phyloP scores from a whole-genome alignment of 2,113 vertebrate species.

The Hiodon tergisus region DNA sequence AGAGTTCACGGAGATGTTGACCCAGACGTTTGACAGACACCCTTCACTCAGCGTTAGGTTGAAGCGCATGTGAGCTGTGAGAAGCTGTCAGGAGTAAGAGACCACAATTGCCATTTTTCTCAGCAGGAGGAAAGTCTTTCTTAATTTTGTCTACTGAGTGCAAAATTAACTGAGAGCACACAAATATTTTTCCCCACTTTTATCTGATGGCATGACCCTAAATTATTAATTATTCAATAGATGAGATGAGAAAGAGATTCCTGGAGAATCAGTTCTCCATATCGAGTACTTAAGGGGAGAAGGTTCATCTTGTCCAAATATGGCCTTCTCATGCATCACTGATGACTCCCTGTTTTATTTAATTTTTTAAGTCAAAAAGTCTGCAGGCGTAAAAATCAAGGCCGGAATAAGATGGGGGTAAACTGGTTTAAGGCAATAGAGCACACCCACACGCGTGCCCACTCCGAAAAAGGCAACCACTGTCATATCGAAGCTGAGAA shows the following conservation, averaged over 20 bases:
- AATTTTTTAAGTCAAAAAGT: no score
- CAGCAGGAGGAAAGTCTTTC: conserved; percentile 21
- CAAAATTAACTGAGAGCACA: conserved; percentile 2
- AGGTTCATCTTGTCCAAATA: conserved; percentile 47
- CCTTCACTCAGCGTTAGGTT: conserved; percentile 30
- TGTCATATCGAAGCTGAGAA: no score
- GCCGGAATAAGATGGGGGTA: no score
- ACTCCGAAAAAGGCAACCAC: background rate
- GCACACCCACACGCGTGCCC: background rate
- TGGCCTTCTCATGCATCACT: conserved; percentile 40
- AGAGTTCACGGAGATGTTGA: background rate
- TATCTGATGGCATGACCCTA: background rate
- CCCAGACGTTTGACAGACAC: conserved; percentile 26
- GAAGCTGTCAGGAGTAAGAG: conserved; percentile 30
- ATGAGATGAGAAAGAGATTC: background rate
- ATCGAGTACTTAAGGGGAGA: conserved; percentile 21
- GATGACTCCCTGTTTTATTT: conserved; percentile 30
- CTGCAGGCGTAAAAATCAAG: no score
- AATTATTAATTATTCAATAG: background rate
- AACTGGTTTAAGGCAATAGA: no score
- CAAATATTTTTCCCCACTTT: conserved; percentile 6
- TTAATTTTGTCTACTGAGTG: background rate
- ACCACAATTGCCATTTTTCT: conserved; percentile 25
- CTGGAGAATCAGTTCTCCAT: conserved; percentile 27
- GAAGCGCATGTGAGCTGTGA: conserved; percentile 38